phyloP scores from a whole-genome alignment of 2,888 invertebrate species.

The Cerastis rubricosa region DNA sequence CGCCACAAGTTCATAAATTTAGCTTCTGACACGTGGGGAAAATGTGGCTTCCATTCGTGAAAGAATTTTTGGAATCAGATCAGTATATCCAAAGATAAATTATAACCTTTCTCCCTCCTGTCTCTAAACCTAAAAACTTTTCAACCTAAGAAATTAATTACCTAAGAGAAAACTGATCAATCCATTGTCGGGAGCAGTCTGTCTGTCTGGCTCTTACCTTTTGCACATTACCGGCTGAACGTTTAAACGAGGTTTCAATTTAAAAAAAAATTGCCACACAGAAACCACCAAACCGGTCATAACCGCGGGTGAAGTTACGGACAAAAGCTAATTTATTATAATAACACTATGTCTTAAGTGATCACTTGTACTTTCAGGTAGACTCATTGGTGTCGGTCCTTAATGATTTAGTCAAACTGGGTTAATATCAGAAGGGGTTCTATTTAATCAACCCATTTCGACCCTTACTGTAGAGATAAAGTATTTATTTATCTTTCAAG shows the following conservation, averaged over 20 bases:
- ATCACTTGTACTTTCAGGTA: conserved; percentile 4
- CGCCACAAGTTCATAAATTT: too few relatives aligned
- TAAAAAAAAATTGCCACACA: too few relatives aligned
- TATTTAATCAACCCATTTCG: conserved; percentile 34
- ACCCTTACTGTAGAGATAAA: conserved; percentile 14
- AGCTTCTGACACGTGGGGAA: too few relatives aligned
- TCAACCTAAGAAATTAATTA: too few relatives aligned
- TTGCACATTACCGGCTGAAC: background rate
- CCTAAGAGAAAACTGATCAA: too few relatives aligned
- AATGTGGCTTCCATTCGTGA: too few relatives aligned
- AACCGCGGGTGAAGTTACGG: background rate
- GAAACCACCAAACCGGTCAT: too few relatives aligned
- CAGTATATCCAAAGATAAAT: too few relatives aligned
- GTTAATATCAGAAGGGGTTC: conserved; percentile 37
- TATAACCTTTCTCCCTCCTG: too few relatives aligned
- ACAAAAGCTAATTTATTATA: background rate
- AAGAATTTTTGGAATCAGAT: too few relatives aligned
- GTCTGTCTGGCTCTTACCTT: background rate
- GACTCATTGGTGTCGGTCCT: conserved; percentile 18
- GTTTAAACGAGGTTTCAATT: too few relatives aligned
- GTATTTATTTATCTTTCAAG: conserved; percentile 41
- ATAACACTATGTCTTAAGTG: background rate
- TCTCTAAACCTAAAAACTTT: background rate
- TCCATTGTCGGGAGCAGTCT: too few relatives aligned
- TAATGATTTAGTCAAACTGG: conserved; percentile 32